phyloP scores from a whole-genome alignment of 2,888 invertebrate species.

The Nymphalis c-album region DNA sequence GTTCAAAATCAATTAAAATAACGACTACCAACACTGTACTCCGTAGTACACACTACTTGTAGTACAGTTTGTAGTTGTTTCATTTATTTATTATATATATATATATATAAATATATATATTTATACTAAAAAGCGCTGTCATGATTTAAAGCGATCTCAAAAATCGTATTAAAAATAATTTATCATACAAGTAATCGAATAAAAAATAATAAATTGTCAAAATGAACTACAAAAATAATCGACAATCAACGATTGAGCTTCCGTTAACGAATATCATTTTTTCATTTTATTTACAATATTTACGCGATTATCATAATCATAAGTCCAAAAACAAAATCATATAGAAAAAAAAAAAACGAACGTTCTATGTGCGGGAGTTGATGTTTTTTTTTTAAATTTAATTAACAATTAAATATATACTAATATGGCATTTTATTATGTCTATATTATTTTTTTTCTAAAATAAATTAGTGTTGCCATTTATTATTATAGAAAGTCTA shows the following conservation, averaged over 20 bases:
- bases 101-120: neutral
- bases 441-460: conserved; percentile 26
- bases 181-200: conserved; percentile 22
- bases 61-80: conserved; percentile 63
- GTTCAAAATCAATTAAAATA: conserved; percentile 39
- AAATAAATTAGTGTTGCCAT: conserved; percentile 27
- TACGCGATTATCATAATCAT: conserved; percentile 19
- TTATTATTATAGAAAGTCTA: neutral
- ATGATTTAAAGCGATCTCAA: conserved; percentile 12
- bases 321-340: neutral
- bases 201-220: conserved; percentile 5
- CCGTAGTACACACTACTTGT: conserved; percentile 58
- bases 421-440: conserved; percentile 33
- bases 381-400: neutral
- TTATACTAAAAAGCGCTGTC: conserved; percentile 17
- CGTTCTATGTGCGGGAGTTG: conserved; percentile 14
- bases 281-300: conserved; percentile 39
- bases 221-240: conserved; percentile 42
- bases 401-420: conserved; percentile 16
- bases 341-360: conserved; percentile 20
- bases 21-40: conserved; percentile 65
- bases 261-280: conserved; percentile 37
- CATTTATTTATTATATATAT: conserved; percentile 11
- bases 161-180: conserved; percentile 15
- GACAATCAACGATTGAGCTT: conserved; percentile 50